These are phyloP conservation scores for Cotesia congregata DNA, from an alignment of 2,888 invertebrate species.

Conservation along the genomic window DNA sequence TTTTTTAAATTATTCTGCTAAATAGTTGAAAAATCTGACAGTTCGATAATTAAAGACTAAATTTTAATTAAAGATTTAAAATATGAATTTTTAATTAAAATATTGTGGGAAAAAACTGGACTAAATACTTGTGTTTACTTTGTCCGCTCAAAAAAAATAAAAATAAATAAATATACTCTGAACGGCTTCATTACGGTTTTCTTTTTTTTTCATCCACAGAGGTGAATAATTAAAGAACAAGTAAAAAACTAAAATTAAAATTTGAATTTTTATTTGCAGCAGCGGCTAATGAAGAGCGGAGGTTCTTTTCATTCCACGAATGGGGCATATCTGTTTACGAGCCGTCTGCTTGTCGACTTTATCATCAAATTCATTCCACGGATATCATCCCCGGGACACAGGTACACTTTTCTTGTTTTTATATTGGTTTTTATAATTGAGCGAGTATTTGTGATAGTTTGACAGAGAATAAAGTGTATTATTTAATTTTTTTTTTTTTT, in stretches of 20 bases:
- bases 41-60: background rate
- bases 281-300: conserved; percentile 75
- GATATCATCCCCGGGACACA: conserved; percentile 81
- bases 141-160: background rate
- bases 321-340: conserved; percentile 83
- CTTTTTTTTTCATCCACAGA: background rate
- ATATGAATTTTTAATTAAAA: background rate
- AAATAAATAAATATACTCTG: no score
- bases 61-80: background rate
- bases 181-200: background rate
- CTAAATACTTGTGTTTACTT: background rate
- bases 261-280: conserved; percentile 64
- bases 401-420: conserved; percentile 63
- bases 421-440: conserved; percentile 31
- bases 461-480: background rate
- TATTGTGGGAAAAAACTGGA: background rate
- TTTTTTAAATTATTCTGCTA: background rate
- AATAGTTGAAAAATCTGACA: background rate
- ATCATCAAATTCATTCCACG: conserved; percentile 79
- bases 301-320: conserved; percentile 83
- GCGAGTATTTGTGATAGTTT: no score
- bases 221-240: background rate
- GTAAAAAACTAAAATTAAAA: background rate
- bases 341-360: conserved; percentile 78
- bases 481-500: background rate